Conservation (phyloP, 2,113 vertebrate species). For the Antigone vipio region DNA sequence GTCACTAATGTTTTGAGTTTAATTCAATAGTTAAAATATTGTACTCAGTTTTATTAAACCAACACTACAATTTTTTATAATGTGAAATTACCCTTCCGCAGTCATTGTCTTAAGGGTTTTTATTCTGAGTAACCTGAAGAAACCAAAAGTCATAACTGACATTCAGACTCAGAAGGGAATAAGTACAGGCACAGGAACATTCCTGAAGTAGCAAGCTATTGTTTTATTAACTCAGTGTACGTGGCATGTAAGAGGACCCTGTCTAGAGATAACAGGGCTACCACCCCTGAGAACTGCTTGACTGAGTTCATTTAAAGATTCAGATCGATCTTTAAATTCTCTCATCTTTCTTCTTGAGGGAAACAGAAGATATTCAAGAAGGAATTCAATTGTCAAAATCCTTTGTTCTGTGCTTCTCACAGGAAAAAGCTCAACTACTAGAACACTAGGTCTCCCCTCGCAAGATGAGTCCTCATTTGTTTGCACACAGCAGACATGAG, state of each 20-base stretch:
- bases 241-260: not conserved
- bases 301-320: not conserved
- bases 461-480: slow-evolving; percentile 10
- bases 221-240: not conserved
- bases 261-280: not conserved
- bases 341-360: not conserved
- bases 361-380: not conserved
- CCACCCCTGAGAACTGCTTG: not conserved
- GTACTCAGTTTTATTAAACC: not conserved
- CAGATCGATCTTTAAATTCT: not conserved
- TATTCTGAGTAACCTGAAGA: not conserved
- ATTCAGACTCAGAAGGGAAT: not conserved
- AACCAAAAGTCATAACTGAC: not conserved
- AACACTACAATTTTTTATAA: not conserved
- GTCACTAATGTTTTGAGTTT: not conserved
- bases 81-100: not conserved
- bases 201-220: not conserved
- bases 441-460: not conserved
- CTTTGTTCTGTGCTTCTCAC: not conserved
- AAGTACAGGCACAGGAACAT: not conserved
- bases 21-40: not conserved
- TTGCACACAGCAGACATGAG: slow-evolving; percentile 27
- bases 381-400: not conserved
- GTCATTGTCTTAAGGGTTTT: fast-evolving
- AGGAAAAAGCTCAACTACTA: not conserved